These are phyloP conservation scores for Tinamus guttatus DNA, from an alignment of 2,113 vertebrate genomes.

Conservation along the genomic window DNA sequence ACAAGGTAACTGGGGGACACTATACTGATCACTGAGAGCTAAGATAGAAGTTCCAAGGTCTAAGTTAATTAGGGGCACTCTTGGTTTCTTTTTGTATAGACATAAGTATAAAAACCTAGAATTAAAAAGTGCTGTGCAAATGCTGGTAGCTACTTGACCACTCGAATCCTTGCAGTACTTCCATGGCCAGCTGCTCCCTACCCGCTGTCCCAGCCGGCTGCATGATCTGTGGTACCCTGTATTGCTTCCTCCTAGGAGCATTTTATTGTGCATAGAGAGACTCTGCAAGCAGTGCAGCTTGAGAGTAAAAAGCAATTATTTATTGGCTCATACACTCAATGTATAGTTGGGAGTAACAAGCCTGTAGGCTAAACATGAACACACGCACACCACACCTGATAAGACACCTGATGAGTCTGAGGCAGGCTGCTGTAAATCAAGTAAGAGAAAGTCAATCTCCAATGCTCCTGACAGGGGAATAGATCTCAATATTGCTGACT, in stretches of 20 bases:
- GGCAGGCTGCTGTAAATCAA: too few relatives aligned
- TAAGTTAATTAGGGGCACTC: background rate
- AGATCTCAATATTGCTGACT: background rate
- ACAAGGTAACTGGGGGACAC: constrained; percentile 1
- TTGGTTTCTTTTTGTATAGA: background rate
- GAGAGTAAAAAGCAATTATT: background rate
- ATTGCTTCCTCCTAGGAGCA: background rate
- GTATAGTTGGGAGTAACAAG: background rate
- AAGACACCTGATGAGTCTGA: background rate
- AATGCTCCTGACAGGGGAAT: too few relatives aligned
- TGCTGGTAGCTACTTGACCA: background rate
- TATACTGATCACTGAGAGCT: background rate
- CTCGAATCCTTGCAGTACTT: background rate
- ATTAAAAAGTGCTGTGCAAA: fast-evolving
- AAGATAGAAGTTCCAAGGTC: background rate
- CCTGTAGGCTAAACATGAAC: background rate
- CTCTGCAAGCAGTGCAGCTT: too few relatives aligned
- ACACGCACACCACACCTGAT: background rate
- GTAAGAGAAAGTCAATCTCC: too few relatives aligned
- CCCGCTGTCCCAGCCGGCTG: background rate
- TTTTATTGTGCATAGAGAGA: background rate
- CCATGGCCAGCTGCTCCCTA: background rate
- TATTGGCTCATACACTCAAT: background rate
- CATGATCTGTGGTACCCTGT: background rate
- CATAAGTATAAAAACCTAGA: background rate